phyloP scores from a whole-genome alignment of 2,888 invertebrate genomes.

The Pegoplata infirma region DNA sequence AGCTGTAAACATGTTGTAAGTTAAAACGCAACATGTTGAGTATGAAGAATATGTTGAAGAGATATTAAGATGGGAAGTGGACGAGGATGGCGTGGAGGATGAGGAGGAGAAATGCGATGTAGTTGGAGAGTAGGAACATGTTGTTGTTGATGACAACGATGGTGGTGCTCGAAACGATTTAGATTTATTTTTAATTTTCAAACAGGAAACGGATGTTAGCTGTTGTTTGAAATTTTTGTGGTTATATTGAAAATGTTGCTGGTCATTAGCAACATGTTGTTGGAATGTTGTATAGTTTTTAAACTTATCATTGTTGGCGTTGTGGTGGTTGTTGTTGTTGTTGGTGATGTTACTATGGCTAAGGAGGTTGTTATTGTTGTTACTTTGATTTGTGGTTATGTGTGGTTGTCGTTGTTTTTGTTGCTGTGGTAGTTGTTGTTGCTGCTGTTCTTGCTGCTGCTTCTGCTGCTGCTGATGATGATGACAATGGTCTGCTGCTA shows the following conservation, averaged over 20 bases:
- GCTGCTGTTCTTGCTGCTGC: conserved; percentile 11
- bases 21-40: conserved; percentile 51
- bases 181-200: conserved; percentile 42
- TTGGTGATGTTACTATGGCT: not conserved
- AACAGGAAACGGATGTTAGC: conserved; percentile 58
- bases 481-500: conserved; percentile 47
- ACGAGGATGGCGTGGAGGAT: not conserved
- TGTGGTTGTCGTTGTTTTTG: conserved; percentile 1
- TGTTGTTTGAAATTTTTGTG: conserved; percentile 38
- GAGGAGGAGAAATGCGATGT: too few relatives aligned
- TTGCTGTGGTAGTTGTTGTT: conserved; percentile 11
- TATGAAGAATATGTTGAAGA: conserved; percentile 24
- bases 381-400: conserved; percentile 11
- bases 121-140: not conserved
- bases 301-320: conserved; percentile 34
- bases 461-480: conserved; percentile 33
- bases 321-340: conserved; percentile 29
- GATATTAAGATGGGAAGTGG: not conserved
- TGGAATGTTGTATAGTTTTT: conserved; percentile 21
- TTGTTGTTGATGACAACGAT: not conserved
- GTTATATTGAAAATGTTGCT: conserved; percentile 28
- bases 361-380: conserved; percentile 29
- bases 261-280: conserved; percentile 46
- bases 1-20: conserved; percentile 54
- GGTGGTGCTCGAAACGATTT: conserved; percentile 41